Base-by-base conservation (phyloP, 2,888 invertebrate species). In the Xanthia togata region DNA sequence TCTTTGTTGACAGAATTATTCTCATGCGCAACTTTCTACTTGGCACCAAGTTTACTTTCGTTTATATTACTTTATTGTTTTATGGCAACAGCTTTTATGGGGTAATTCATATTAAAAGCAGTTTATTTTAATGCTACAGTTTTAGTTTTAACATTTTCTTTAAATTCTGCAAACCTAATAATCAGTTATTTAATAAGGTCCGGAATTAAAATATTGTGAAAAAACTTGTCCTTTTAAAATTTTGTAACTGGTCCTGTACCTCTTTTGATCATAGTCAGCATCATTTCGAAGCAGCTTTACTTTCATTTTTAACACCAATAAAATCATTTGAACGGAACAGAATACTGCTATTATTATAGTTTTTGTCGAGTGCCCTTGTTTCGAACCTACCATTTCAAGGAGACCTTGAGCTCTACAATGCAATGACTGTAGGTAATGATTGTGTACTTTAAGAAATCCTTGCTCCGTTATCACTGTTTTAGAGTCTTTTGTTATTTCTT, bases 1-100 rank as follows among this genome's bases (percentile, higher is more conserved):
- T 85, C 67, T 84, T 83, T 83, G 83, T 83, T 83, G 85, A 83
- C 72, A 82, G 78, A 80, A 75, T 62, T 70, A 23, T 85, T 85
- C 83, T 85, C 85, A 83, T 78, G 82, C 65, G 47, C 59, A 70
- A 69, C 87, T 86, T 81, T 86, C 86, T 73, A 83, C 73, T 78
- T 64, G 62, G 50, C 62, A 71, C 53, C 44, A 47, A 53, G 63
- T 83, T 83, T 64, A 73, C 85, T 85, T 85, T 85, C 86, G 53
- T 81, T 85, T 78, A 47, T 20, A 69, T 55, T 41, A 55, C 50
- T 81, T 76, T 81, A 76, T 85, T 83, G 70, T 76, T 81, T 84
- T 71, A 83, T 62, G 67, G n/a, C n/a, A 31, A 23, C 35, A 60
- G 44, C 31, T 63, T 68, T 60, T 76, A 81, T 60, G 50, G 55